These are phyloP conservation scores for Heterohyrax brucei DNA, from an alignment of 2,797 vertebrate genomes.

Conservation along the genomic window DNA sequence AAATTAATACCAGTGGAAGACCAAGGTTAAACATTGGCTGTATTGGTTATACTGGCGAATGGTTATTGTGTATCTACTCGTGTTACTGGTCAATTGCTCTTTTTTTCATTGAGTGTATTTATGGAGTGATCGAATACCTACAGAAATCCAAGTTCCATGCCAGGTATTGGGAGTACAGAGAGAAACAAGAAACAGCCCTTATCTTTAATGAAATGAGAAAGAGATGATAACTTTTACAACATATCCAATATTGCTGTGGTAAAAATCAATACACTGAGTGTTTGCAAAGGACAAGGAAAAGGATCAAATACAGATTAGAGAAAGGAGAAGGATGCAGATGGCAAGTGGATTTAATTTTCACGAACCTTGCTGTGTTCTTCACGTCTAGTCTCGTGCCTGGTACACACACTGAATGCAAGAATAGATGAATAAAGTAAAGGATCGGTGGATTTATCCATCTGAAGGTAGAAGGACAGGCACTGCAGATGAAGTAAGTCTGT, in stretches of 20 bases:
- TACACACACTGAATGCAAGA: not conserved
- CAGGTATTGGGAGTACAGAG: constrained; percentile 19
- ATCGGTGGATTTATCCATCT: not conserved
- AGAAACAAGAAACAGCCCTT: constrained; percentile 54
- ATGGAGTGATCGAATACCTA: constrained; percentile 4
- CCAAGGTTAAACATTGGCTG: not conserved
- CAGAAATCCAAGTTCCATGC: constrained; percentile 45
- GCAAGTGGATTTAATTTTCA: not conserved
- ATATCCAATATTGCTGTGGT: not conserved
- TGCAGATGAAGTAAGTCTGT: not conserved
- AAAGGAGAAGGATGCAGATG: not conserved
- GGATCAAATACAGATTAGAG: not conserved
- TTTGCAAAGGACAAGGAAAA: not conserved
- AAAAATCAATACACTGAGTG: not conserved
- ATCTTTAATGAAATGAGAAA: constrained; percentile 69
- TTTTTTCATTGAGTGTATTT: not conserved
- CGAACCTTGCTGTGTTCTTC: not conserved
- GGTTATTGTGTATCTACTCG: not conserved
- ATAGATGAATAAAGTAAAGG: not conserved
- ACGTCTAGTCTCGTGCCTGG: not conserved
- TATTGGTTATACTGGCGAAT: constrained; percentile 57
- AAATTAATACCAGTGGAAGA: not conserved
- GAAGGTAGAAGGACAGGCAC: fast-evolving
- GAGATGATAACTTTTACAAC: constrained; percentile 1
- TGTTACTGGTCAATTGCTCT: constrained; percentile 14